Base-by-base conservation (phyloP, 2,113 vertebrate species). In the Ammodytes dubius region DNA sequence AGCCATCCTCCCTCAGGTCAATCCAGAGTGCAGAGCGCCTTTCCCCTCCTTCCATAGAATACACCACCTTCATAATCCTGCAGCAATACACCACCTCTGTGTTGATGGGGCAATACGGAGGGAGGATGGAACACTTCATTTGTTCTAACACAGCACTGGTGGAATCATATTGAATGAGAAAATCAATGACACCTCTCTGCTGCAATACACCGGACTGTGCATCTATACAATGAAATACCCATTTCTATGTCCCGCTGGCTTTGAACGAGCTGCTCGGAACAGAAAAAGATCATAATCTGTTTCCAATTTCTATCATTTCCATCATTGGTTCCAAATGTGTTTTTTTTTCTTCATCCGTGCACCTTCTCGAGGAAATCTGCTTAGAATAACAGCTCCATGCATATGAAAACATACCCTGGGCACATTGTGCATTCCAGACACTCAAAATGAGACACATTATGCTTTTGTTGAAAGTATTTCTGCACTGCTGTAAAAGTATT, bases 301-400 rank as follows among this genome's bases (percentile, higher is more conserved):
- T 92, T 91, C 74, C 82, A 92, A 76, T 92, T 89, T 86, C 71
- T 81, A 67, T 69, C 77, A 70, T 87, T 88, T 87, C 76, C 87
- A 84, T 82, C 57, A 74, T 13, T 69, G 50, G 52, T 72, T 84
- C 83, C 88, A 83, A 82, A 88, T 79, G 63, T 40, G 27, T 27
- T 27, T 27, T 27, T 27, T 27, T 27, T 46, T 87, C 86, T 80
- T 68, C 40, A 2, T 42, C 81, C 19, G 14, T 63, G 69, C 77
- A 82, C 88, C 74, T 87, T 80, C 61, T 80, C 43, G 1, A 82
- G 78, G 60, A 85, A 78, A 83, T 86, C 70, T 77, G 64, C 83
- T 89, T 58, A 76, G 54, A 91, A 87, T 77, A 92, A 89, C 71
- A 88, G 70, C 69, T 69, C 76, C 60, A 84, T 70, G 68, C 82